Conservation (phyloP, 2,888 invertebrate genomes). For the Scaptomyza cyrtandrae region DNA sequence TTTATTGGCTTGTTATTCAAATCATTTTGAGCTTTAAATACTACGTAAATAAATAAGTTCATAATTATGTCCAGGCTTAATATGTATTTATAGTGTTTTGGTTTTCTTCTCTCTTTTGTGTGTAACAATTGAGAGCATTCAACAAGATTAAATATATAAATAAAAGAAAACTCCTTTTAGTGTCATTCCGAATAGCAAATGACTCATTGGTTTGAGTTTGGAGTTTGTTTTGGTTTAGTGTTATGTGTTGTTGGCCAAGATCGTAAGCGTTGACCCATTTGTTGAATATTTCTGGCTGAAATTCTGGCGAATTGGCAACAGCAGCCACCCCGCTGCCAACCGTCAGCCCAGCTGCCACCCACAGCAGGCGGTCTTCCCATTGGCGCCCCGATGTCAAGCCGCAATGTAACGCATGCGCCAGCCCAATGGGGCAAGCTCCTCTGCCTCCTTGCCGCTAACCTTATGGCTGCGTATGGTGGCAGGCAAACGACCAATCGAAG, state of each 20-base stretch:
- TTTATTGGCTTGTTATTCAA: too few relatives aligned
- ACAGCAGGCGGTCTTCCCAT: slow-evolving; percentile 55
- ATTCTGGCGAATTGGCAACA: slow-evolving; percentile 27
- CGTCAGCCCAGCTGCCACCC: slow-evolving; percentile 40
- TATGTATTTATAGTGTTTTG: too few relatives aligned
- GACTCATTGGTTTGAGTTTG: not conserved
- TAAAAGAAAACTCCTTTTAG: too few relatives aligned
- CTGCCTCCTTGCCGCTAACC: slow-evolving; percentile 6
- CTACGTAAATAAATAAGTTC: too few relatives aligned
- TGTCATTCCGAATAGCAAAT: too few relatives aligned
- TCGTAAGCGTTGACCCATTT: slow-evolving; percentile 12
- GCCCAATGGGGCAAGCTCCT: slow-evolving; percentile 3
- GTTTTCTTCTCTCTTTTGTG: too few relatives aligned
- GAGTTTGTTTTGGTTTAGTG: not conserved
- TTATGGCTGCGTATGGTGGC: slow-evolving; percentile 4
- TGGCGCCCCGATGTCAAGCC: slow-evolving; percentile 47
- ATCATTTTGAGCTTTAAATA: too few relatives aligned
- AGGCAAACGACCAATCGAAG: slow-evolving; percentile 56
- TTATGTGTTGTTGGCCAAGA: slow-evolving; percentile 13
- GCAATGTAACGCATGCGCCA: slow-evolving; percentile 46
- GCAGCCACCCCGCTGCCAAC: slow-evolving; percentile 6
- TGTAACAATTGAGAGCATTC: too few relatives aligned
- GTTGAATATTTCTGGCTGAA: not conserved
- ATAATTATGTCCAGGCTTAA: too few relatives aligned
- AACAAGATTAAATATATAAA: too few relatives aligned